phyloP scores from a whole-genome alignment of 2,888 invertebrate species.

The Agonopterix subpropinquella region DNA sequence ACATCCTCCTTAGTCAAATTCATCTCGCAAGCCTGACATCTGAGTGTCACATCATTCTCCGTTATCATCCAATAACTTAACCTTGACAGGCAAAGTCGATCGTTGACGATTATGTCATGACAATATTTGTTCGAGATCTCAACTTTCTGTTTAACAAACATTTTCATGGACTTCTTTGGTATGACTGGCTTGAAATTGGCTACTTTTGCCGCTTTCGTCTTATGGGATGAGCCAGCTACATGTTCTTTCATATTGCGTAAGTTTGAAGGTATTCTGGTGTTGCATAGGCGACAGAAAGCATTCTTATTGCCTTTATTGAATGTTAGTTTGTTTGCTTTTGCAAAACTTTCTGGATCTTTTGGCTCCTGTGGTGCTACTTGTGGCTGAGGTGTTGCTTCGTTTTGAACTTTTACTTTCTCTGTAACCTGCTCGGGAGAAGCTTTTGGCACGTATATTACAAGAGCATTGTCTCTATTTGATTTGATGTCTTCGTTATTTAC shows the following conservation, averaged over 20 bases:
- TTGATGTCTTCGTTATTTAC: too few relatives aligned
- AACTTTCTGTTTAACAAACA: constrained; percentile 5
- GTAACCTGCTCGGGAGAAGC: too few relatives aligned
- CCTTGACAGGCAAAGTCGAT: constrained; percentile 18
- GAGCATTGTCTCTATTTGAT: too few relatives aligned
- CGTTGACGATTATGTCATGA: constrained; percentile 23
- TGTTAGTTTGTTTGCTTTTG: constrained; percentile 22
- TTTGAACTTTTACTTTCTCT: too few relatives aligned
- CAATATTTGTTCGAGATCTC: background rate
- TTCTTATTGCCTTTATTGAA: constrained; percentile 17
- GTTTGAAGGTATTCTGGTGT: constrained; percentile 21
- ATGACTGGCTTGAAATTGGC: constrained; percentile 10
- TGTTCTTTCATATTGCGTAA: constrained; percentile 31
- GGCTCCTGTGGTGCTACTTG: too few relatives aligned
- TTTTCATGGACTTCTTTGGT: constrained; percentile 4
- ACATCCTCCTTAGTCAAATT: constrained; percentile 1
- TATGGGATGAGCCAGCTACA: constrained; percentile 26
- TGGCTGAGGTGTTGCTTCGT: too few relatives aligned
- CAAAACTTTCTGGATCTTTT: constrained; percentile 13
- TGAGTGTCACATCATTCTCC: background rate
- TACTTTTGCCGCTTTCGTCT: constrained; percentile 8
- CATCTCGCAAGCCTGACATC: constrained; percentile 24
- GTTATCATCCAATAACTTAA: constrained; percentile 20
- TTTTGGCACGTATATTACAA: too few relatives aligned
- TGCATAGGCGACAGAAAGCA: constrained; percentile 25